Evolutionary conservation across 2,113 vertebrate species (phyloP), one percentile per base, ranked within the genome.

Genomic region (Sciurus niger): DNA sequence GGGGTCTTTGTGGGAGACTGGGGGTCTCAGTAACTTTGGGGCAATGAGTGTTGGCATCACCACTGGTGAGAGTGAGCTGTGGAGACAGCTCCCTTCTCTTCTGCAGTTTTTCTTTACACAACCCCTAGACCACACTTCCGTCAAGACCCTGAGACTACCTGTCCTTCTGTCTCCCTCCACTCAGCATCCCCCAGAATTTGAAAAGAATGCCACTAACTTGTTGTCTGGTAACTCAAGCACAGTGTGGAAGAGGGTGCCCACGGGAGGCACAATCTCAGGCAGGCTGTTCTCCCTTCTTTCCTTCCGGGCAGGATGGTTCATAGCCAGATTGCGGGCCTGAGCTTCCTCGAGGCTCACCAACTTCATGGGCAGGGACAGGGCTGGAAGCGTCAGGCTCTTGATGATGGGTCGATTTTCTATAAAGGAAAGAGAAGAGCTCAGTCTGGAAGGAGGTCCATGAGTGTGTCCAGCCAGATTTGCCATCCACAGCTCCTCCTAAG

Each of bases 291-390:
- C 99, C 90, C 99, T 98, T 90, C 99, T 98, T 76, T 99, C 99
- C 95, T 98, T 99, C 63, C 99, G 99, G 79, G 99, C 99, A 3
- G 99, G 99, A 92, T 99, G 99, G 95, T 99, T 99, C 8, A 99
- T 99, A 25, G 99, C 98, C 70, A 99, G 97, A 46, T 99, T 99
- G 51, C 99, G 99, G 67, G 99, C 99, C 97, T 99, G 99, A 0
- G 99, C 99, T 98, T 99, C 99, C 94, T 99, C 99, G 95, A 99
- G 98, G 95, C 99, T 99, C 98, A 99, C 99, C 97, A 99, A 98
- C 95, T 99, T 99, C 99, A 99, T 99, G 0, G 99, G 99, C 46
- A 99, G 98, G 32, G 99, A 98, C 83, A 98, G 98, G 0, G 99
- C 99, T 0, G 99, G 99, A 53, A 99, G 98, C 0, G 99, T 99